A percentile compares a stretch with the other conserved stretches of the same genome.
Conservation (phyloP, 1,140 invertebrate species). For the Cyclina sinensis region DNA sequence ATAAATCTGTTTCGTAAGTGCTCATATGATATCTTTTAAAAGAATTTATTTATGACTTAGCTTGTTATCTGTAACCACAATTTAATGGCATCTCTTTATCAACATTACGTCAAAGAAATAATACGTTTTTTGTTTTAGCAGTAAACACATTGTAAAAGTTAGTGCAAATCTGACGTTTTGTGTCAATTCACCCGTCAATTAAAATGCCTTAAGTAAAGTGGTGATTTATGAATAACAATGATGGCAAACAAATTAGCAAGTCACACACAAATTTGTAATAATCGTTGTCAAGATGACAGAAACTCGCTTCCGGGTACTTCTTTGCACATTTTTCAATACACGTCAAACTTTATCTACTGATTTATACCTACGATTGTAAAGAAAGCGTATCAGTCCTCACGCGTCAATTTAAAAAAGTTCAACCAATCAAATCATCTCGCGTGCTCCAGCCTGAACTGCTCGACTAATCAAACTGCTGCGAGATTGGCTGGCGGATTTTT, state of each 20-base stretch:
- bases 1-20: no score
- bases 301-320: neutral
- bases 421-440: no score
- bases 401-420: neutral
- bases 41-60: neutral
- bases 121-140: neutral
- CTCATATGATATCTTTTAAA: neutral
- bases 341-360: no score
- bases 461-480: no score
- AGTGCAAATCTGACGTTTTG: neutral
- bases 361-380: no score
- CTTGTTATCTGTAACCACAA: neutral
- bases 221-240: neutral
- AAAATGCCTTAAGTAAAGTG: neutral
- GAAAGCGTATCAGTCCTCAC: no score
- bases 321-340: neutral
- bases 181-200: neutral
- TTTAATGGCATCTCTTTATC: constrained; percentile 4
- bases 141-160: neutral
- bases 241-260: constrained; percentile 11
- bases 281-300: neutral
- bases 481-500: no score
- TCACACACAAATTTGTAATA: neutral
- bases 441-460: no score
- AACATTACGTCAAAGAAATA: neutral